phyloP scores from a whole-genome alignment of 2,113 vertebrate genomes.

The Oncorhynchus kisutch region DNA sequence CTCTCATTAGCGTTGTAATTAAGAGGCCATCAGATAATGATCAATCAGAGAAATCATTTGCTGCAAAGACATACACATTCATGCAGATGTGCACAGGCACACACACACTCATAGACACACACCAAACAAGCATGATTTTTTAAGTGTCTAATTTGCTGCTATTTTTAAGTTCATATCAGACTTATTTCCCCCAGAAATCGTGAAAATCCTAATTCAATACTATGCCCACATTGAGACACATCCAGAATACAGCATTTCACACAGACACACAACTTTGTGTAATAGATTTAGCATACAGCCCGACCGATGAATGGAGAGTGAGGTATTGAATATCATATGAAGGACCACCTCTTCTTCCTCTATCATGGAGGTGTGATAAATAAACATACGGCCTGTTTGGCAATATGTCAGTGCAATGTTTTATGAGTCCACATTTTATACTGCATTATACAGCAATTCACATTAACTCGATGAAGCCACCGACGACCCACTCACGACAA shows the following conservation, averaged over 20 bases:
- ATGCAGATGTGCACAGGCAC: constrained; percentile 3
- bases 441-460: constrained; percentile 28
- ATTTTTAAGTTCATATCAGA: too few species aligned
- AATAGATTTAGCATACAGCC: not conserved
- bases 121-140: not conserved
- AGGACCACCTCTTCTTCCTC: constrained; percentile 20
- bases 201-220: too few species aligned
- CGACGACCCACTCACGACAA: constrained; percentile 19
- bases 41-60: constrained; percentile 68
- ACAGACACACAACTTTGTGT: not conserved
- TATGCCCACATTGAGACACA: not conserved
- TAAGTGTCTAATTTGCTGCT: too few species aligned
- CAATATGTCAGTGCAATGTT: constrained; percentile 51
- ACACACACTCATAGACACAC: constrained; percentile 17
- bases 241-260: not conserved
- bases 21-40: constrained; percentile 76
- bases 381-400: constrained; percentile 47
- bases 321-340: constrained; percentile 1
- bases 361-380: constrained; percentile 45
- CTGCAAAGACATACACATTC: constrained; percentile 8
- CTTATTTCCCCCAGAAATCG: too few species aligned
- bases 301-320: not conserved
- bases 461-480: constrained; percentile 67
- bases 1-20: constrained; percentile 79
- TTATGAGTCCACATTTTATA: constrained; percentile 68